Evolutionary conservation across 2,888 invertebrate genomes (phyloP), one percentile per base, ranked within the genome.

Genomic region (Incurvaria masculella): DNA sequence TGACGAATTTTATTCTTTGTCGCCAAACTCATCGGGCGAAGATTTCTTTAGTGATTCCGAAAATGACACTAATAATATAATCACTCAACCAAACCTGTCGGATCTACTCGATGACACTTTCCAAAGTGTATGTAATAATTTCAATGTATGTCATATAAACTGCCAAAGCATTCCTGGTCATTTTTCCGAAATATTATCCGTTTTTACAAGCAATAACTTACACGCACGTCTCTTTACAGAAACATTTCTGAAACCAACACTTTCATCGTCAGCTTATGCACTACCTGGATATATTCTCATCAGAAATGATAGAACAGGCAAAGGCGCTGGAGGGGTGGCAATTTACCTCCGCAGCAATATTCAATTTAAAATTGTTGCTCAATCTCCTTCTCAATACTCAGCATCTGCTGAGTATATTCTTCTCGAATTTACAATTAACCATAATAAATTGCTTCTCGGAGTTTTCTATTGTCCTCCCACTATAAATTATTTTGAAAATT

Each of bases 391-490:
- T 38, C 10, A 4, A n/a, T 33, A 42, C 38, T 18, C 27, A 4
- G 21, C 23, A 16, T 45, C 38, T 21, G 39, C 43, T 2, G 47
- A 52, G 26, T 45, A 50, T 43, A 11, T 52, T 1, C 41, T 50
- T 10, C 16, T 52, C 18, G 50, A 50, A 19, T 14, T 52, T 2
- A 20, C 21, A 23, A 10, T 49, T 4, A 40, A 48, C 19, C 44
- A 49, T 17, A 43, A 40, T 16, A 52, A 49, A 23, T 16, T 52
- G 10, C 47, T 51, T 21, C 43, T 51, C 1, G 47, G 53, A 4
- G 42, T 49, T 11, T 38, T 51, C n/a, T 23, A 50, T 51, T 41
- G 40, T 2, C 21, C 46, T 6, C 14, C 33, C 14, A 43, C 14
- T 17, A 19, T 49, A 1, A 42, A 47, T 20, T 51, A 51, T 21